phyloP scores from a whole-genome alignment of 2,888 invertebrate genomes.

The Caenorhabditis auriculariae region DNA sequence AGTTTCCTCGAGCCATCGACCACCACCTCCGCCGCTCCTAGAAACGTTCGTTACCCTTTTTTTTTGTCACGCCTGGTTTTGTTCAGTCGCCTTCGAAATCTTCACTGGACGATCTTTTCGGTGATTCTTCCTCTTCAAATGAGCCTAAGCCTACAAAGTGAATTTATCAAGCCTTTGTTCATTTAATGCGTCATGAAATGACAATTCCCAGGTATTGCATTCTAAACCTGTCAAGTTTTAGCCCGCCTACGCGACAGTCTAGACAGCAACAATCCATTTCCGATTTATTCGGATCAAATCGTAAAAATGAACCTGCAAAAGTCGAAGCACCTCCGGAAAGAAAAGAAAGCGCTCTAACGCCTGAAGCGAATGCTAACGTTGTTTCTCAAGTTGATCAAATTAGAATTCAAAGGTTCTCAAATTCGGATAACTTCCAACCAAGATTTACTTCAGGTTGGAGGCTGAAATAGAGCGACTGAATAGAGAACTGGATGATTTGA shows the following conservation, averaged over 20 bases:
- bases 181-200: too few relatives aligned
- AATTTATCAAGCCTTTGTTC: too few relatives aligned
- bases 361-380: too few relatives aligned
- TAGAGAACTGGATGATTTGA: slow-evolving; percentile 22
- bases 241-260: too few relatives aligned
- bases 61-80: not conserved
- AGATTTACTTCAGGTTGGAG: slow-evolving; percentile 8
- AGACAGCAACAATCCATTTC: too few relatives aligned
- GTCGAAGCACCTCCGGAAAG: not conserved
- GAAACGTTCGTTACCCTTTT: not conserved
- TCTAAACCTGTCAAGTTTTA: too few relatives aligned
- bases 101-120: not conserved
- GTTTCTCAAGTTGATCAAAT: not conserved
- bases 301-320: not conserved
- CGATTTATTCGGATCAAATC: too few relatives aligned
- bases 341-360: too few relatives aligned
- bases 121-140: not conserved
- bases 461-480: slow-evolving; percentile 20
- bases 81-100: not conserved
- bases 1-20: not conserved
- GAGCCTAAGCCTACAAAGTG: too few relatives aligned
- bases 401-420: not conserved
- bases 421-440: not conserved
- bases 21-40: not conserved
- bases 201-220: too few relatives aligned